A percentile compares a stretch with the other conserved stretches of the same genome.
Evolutionary conservation across 2,797 vertebrate species (phyloP).

Genomic region (Dipus sagitta): DNA sequence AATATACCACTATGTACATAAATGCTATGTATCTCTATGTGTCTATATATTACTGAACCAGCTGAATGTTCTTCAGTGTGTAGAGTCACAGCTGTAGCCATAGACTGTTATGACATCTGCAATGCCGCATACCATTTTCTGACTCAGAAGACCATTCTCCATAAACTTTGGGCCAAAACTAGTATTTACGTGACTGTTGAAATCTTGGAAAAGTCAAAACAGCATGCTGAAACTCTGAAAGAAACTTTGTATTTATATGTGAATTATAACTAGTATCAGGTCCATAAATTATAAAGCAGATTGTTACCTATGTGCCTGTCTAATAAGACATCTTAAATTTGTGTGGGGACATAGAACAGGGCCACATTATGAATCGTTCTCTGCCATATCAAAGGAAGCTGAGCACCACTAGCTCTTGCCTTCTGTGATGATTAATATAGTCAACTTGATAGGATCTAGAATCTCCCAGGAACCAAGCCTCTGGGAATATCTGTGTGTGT

Average conservation of each 20-base stretch:
- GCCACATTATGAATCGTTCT: not conserved
- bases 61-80: not conserved
- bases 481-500: no score
- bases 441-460: no score
- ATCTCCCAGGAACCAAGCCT: no score
- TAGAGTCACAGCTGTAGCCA: not conserved
- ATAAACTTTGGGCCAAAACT: not conserved
- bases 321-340: not conserved
- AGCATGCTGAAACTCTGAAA: not conserved
- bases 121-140: not conserved
- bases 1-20: not conserved
- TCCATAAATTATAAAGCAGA: slow-evolving; percentile 4
- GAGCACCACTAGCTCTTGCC: not conserved
- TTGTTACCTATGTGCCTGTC: not conserved
- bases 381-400: not conserved
- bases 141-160: not conserved
- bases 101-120: not conserved
- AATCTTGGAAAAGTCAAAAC: not conserved
- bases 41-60: not conserved
- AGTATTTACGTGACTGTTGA: not conserved
- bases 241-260: not conserved
- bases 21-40: not conserved
- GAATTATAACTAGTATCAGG: not conserved
- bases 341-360: not conserved
- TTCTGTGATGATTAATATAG: not conserved